Evolutionary conservation across 2,113 vertebrate genomes (phyloP).

Genomic region (Cochlearius cochlearius): DNA sequence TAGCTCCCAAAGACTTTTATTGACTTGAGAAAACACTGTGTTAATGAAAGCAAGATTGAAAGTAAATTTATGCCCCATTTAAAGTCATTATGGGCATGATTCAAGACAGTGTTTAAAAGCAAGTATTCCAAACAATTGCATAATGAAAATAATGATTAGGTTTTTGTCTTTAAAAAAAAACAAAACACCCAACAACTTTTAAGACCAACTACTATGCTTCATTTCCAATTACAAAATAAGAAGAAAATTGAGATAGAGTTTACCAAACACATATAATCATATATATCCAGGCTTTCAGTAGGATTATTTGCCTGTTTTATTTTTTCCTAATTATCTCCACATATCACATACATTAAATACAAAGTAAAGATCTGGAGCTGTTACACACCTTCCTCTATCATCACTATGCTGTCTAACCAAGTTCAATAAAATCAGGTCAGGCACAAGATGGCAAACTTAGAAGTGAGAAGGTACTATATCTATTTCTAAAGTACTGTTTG

Average conservation of each 20-base stretch:
- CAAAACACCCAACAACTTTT: background rate
- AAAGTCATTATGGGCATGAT: background rate
- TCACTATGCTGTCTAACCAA: background rate
- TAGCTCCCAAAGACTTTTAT: background rate
- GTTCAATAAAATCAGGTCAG: background rate
- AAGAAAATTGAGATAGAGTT: background rate
- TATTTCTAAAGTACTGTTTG: background rate
- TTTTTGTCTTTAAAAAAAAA: background rate
- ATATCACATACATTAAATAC: background rate
- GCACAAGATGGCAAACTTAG: background rate
- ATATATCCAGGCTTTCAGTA: background rate
- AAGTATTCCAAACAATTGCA: background rate
- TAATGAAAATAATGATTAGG: background rate
- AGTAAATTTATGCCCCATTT: background rate
- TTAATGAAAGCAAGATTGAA: slow-evolving; percentile 28
- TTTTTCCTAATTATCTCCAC: background rate
- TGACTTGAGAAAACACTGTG: slow-evolving; percentile 13
- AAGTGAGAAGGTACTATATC: background rate
- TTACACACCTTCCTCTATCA: background rate
- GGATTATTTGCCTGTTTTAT: background rate
- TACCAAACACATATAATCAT: background rate
- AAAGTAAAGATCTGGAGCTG: background rate
- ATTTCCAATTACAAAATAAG: background rate
- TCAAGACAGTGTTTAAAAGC: slow-evolving; percentile 1
- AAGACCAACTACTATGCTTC: background rate